phyloP scores from a whole-genome alignment of 2,888 invertebrate genomes.

The Callinectes sapidus region DNA sequence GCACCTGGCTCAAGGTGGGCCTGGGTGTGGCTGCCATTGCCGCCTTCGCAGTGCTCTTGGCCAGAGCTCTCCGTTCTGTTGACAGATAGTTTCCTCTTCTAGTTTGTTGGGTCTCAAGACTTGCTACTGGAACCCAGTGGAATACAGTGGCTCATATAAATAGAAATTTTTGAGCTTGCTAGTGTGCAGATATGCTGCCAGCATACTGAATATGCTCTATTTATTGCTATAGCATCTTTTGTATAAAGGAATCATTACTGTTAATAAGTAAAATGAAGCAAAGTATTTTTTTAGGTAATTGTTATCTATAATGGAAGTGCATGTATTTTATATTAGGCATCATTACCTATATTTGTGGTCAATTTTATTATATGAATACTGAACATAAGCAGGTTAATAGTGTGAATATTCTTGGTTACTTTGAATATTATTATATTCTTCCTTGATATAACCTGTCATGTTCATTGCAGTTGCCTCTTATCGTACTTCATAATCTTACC shows the following conservation, averaged over 20 bases:
- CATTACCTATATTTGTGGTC: slow-evolving; percentile 1
- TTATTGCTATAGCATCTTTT: slow-evolving; percentile 31
- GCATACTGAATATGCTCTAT: slow-evolving; percentile 10
- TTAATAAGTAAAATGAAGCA: background rate
- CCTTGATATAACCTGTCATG: background rate
- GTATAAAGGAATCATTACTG: slow-evolving; percentile 9
- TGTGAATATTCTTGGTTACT: background rate
- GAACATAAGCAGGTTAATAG: background rate
- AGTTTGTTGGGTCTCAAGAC: background rate
- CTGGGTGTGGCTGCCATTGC: slow-evolving; percentile 71
- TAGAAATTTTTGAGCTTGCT: slow-evolving; percentile 22
- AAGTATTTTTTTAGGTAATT: slow-evolving; percentile 23
- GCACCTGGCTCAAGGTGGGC: slow-evolving; percentile 71
- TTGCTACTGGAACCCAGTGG: background rate
- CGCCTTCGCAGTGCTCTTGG: slow-evolving; percentile 70
- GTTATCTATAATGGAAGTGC: slow-evolving; percentile 15
- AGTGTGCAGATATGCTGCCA: slow-evolving; percentile 24
- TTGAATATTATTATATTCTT: background rate
- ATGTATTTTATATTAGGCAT: slow-evolving; percentile 36
- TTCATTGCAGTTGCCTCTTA: background rate
- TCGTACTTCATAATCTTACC: background rate
- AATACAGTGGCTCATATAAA: slow-evolving; percentile 27
- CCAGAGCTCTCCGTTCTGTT: slow-evolving; percentile 60
- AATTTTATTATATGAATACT: slow-evolving; percentile 15
- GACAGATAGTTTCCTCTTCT: slow-evolving; percentile 61